These are phyloP conservation scores for Phocides pigmalion DNA, from an alignment of 1,140 invertebrate species.

Conservation along the genomic window DNA sequence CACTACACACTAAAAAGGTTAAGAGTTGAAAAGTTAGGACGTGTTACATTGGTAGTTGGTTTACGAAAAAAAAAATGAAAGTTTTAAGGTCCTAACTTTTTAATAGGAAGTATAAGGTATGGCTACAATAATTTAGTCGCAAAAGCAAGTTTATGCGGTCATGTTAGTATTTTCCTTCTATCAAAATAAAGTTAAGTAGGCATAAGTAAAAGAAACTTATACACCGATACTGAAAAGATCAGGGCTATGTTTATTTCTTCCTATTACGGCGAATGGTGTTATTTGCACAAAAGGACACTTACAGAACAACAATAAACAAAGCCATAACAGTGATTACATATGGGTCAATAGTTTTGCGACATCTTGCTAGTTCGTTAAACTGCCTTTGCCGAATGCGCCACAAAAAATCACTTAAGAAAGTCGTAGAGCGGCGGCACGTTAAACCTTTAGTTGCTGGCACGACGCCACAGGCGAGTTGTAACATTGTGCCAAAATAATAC, in stretches of 20 bases:
- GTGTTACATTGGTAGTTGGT: no score
- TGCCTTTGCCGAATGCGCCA: conserved; percentile 53
- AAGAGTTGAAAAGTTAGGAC: no score
- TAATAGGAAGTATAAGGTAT: no score
- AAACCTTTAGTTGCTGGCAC: conserved; percentile 70
- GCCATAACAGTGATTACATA: conserved; percentile 71
- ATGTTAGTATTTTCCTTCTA: no score
- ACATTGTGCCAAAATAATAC: conserved; percentile 74
- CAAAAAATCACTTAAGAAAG: conserved; percentile 76
- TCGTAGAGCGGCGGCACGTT: conserved; percentile 63
- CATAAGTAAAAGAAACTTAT: no score
- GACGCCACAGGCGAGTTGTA: conserved; percentile 57
- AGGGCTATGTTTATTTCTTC: conserved; percentile 27
- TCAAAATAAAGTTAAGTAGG: no score
- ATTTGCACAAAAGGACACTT: conserved; percentile 23
- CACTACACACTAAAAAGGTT: no score
- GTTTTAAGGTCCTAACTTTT: no score
- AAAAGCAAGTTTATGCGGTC: no score
- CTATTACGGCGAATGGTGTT: conserved; percentile 10
- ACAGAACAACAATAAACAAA: conserved; percentile 55
- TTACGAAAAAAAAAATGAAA: no score
- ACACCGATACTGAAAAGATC: no score
- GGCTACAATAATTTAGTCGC: no score
- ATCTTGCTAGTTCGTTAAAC: conserved; percentile 76
- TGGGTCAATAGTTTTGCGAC: conserved; percentile 70